Evolutionary conservation across 2,888 invertebrate species (phyloP).

Genomic region (Eueremaeus valkanovi): DNA sequence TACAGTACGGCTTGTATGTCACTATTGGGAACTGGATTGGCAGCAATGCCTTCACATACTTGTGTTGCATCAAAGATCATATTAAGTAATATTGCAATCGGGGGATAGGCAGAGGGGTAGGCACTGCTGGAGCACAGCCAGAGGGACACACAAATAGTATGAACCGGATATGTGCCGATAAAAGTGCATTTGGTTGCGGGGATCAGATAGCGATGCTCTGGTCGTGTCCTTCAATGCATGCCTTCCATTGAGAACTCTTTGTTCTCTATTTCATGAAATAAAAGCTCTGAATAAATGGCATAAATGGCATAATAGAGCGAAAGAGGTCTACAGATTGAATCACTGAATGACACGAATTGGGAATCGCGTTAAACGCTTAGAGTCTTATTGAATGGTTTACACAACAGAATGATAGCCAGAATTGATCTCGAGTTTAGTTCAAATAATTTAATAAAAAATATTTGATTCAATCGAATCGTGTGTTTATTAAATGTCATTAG

Average conservation of each 20-base stretch:
- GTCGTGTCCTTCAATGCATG: conserved; percentile 6
- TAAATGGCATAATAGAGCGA: background rate
- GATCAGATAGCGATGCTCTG: conserved; percentile 7
- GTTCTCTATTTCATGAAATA: background rate
- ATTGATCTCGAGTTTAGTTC: background rate
- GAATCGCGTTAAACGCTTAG: background rate
- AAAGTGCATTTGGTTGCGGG: conserved; percentile 24
- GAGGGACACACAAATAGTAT: background rate
- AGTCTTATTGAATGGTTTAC: background rate
- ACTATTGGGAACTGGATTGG: background rate
- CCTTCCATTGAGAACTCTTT: background rate
- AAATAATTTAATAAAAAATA: background rate
- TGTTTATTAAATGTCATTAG: background rate
- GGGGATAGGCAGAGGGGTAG: background rate
- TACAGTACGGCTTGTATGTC: background rate
- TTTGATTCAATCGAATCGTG: background rate
- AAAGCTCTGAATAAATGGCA: background rate
- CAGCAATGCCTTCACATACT: conserved; percentile 8
- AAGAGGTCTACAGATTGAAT: background rate
- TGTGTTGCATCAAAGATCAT: conserved; percentile 4
- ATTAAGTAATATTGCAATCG: background rate
- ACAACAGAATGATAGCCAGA: background rate
- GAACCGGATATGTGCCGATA: conserved; percentile 26
- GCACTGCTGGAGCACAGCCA: background rate
- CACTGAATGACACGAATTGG: no score